A percentile compares a stretch with the other conserved stretches of the same genome.
Evolutionary conservation across 2,888 invertebrate genomes (phyloP).

Genomic region (Mechanitis messenoides): DNA sequence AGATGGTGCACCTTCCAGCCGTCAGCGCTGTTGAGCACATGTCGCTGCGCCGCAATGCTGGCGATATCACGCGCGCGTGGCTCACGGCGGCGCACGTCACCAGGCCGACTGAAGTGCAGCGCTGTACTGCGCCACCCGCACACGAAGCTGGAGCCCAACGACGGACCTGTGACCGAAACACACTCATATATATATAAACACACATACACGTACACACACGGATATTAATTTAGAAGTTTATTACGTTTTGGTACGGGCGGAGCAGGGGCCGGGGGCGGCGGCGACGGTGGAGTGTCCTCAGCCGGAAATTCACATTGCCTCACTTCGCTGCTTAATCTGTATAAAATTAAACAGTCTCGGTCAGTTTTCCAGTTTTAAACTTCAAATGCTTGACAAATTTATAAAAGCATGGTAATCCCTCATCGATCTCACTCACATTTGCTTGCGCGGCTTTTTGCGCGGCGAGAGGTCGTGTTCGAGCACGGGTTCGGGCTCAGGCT

Average conservation of each 20-base stretch:
- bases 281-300: slow-evolving; percentile 58
- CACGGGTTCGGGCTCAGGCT: slow-evolving; percentile 53
- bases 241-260: slow-evolving; percentile 62
- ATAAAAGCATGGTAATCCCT: no score
- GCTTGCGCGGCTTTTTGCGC: slow-evolving; percentile 94
- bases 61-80: slow-evolving; percentile 84
- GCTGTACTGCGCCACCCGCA: slow-evolving; percentile 73
- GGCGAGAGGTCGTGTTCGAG: slow-evolving; percentile 72
- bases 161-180: slow-evolving; percentile 47
- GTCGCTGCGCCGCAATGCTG: slow-evolving; percentile 92
- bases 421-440: slow-evolving; percentile 79
- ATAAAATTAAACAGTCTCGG: slow-evolving; percentile 14
- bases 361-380: no score
- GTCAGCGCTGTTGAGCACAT: slow-evolving; percentile 90
- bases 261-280: slow-evolving; percentile 50
- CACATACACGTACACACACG: no score
- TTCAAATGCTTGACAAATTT: no score
- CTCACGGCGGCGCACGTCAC: slow-evolving; percentile 93
- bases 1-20: slow-evolving; percentile 97
- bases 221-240: background rate
- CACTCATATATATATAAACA: no score
- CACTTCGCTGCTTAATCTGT: slow-evolving; percentile 60
- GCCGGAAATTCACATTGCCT: slow-evolving; percentile 62
- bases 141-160: slow-evolving; percentile 61
- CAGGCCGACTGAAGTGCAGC: slow-evolving; percentile 65